These are phyloP conservation scores for Phymanthus crucifer DNA, from an alignment of 92 coral and sea anemone species.

Conservation along the genomic window DNA sequence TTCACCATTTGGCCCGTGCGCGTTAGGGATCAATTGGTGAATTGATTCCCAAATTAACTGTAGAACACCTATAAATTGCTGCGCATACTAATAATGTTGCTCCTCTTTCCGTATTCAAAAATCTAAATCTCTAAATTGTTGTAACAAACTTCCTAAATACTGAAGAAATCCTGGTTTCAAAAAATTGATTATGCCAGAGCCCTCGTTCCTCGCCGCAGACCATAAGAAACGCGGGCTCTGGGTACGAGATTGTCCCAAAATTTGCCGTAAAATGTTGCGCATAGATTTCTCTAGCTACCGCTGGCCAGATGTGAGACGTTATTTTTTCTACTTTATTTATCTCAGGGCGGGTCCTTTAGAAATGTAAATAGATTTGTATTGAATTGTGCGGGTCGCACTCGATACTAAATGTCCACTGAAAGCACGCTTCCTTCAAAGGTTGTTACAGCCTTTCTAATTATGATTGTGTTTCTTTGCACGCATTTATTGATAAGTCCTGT, in stretches of 20 bases:
- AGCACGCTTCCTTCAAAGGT: neutral
- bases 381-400: conserved; percentile 22
- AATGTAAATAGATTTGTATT: conserved; percentile 21
- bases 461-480: too few species aligned
- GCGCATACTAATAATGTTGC: neutral
- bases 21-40: too few species aligned
- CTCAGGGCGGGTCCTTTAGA: conserved; percentile 17
- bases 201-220: too few species aligned
- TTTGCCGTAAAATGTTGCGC: conserved; percentile 11
- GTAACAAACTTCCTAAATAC: too few species aligned
- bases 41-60: too few species aligned
- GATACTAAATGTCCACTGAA: neutral
- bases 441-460: neutral
- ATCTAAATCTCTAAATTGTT: neutral
- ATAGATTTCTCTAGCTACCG: neutral
- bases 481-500: too few species aligned
- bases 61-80: neutral
- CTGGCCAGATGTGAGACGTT: conserved; percentile 5
- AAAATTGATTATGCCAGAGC: too few species aligned
- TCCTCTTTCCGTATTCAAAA: neutral
- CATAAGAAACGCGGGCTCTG: too few species aligned
- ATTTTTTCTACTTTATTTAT: conserved; percentile 29
- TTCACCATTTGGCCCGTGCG: too few species aligned
- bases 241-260: too few species aligned
- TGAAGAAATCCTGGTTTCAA: too few species aligned